Evolutionary conservation across 2,888 invertebrate genomes (phyloP).

Genomic region (Holacanthella duospinosa): DNA sequence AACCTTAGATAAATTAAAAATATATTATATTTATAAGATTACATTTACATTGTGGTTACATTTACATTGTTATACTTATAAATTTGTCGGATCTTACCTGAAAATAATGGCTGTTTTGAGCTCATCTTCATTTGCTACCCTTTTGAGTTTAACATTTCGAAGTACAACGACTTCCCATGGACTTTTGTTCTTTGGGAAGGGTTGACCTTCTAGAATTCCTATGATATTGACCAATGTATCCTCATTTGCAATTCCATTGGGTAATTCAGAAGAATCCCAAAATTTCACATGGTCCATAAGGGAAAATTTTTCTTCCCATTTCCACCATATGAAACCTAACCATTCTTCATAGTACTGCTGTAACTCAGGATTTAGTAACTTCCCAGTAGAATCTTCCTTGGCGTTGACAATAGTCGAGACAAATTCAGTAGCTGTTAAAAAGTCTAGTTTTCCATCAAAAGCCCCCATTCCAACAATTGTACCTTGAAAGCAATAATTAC

Average conservation of each 20-base stretch:
- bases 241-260: constrained; percentile 14
- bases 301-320: constrained; percentile 11
- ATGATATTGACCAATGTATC: constrained; percentile 16
- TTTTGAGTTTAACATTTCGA: constrained; percentile 12
- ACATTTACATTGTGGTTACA: background rate
- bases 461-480: constrained; percentile 35
- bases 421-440: constrained; percentile 12
- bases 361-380: constrained; percentile 11
- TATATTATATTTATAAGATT: background rate
- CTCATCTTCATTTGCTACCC: constrained; percentile 13
- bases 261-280: constrained; percentile 9
- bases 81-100: background rate
- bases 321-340: constrained; percentile 21
- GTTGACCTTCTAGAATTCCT: constrained; percentile 12
- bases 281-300: constrained; percentile 12
- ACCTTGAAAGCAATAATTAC: no score
- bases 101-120: constrained; percentile 8
- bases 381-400: background rate
- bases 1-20: constrained; percentile 11
- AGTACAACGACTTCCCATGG: constrained; percentile 18
- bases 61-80: no score
- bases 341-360: constrained; percentile 15
- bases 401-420: constrained; percentile 14
- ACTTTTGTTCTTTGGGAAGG: constrained; percentile 16
- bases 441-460: constrained; percentile 17